These are phyloP conservation scores for Ameiurus melas DNA, from an alignment of 2,113 vertebrate species.

Conservation along the genomic window DNA sequence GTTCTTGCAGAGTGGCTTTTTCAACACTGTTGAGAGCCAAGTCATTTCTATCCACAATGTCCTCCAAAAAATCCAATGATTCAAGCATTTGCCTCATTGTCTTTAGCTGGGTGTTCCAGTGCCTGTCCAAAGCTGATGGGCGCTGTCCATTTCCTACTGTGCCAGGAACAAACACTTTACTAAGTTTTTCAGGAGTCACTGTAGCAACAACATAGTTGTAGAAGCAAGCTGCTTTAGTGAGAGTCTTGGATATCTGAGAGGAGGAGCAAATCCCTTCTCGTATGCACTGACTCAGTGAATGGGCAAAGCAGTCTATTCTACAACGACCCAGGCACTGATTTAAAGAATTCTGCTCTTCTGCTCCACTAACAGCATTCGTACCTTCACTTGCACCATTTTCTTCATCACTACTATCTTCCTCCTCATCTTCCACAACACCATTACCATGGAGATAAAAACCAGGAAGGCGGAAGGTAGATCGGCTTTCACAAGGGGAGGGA, in stretches of 20 bases:
- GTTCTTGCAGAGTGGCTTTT: slow-evolving; percentile 68
- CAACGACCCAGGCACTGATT: slow-evolving; percentile 68
- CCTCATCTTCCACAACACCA: slow-evolving; percentile 54
- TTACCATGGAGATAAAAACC: slow-evolving; percentile 64
- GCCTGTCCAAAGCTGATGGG: slow-evolving; percentile 39
- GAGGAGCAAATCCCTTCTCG: slow-evolving; percentile 69
- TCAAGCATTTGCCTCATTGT: slow-evolving; percentile 72
- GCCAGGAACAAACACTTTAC: slow-evolving; percentile 68
- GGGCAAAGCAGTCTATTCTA: slow-evolving; percentile 76
- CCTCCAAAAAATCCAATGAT: slow-evolving; percentile 75
- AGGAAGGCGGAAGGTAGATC: slow-evolving; percentile 66
- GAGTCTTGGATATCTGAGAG: slow-evolving; percentile 65
- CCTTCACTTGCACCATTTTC: slow-evolving; percentile 39
- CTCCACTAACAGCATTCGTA: slow-evolving; percentile 42
- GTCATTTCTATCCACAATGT: slow-evolving; percentile 72
- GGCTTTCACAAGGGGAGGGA: slow-evolving; percentile 51
- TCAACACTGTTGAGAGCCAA: slow-evolving; percentile 64
- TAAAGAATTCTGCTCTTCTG: slow-evolving; percentile 60
- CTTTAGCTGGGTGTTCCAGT: slow-evolving; percentile 77
- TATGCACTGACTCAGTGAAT: slow-evolving; percentile 71
- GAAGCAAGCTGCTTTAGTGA: slow-evolving; percentile 73
- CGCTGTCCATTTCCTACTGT: slow-evolving; percentile 46
- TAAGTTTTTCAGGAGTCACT: slow-evolving; percentile 75
- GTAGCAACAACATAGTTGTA: slow-evolving; percentile 76
- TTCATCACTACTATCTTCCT: slow-evolving; percentile 54